These are phyloP conservation scores for Procambarus virginalis DNA, from an alignment of 1,140 invertebrate species.

Conservation along the genomic window DNA sequence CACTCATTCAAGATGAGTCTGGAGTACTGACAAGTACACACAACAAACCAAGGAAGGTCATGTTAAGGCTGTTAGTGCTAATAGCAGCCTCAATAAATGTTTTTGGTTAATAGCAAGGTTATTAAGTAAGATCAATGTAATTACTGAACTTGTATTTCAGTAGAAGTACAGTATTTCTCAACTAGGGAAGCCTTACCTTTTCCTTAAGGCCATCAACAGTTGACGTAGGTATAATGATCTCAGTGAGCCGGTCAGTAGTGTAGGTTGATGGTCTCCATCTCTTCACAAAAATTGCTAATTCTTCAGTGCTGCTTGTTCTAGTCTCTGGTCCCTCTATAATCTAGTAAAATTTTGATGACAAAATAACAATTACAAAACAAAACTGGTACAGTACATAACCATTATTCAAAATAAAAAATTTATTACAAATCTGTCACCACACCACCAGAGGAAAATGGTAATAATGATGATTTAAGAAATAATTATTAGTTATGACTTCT, in stretches of 20 bases:
- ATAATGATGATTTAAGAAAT: no score
- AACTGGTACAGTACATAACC: not conserved
- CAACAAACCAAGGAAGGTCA: no score
- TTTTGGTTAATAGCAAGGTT: no score
- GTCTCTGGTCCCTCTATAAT: constrained; percentile 73
- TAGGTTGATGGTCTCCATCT: constrained; percentile 80
- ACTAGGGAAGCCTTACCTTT: constrained; percentile 38
- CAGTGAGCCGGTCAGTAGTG: constrained; percentile 79
- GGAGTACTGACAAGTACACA: no score
- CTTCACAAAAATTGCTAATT: constrained; percentile 80
- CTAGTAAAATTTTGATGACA: not conserved
- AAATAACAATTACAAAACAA: not conserved
- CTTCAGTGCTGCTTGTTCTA: constrained; percentile 72
- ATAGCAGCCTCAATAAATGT: no score
- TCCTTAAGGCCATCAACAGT: constrained; percentile 70
- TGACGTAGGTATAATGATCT: constrained; percentile 80
- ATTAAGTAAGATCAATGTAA: no score
- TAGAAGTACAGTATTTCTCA: not conserved
- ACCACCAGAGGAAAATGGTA: no score
- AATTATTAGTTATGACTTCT: no score
- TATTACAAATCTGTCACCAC: no score
- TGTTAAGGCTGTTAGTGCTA: no score
- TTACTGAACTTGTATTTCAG: not conserved
- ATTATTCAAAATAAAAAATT: no score
- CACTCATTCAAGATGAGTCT: no score